phyloP scores from a whole-genome alignment of 2,797 vertebrate species.

The Eutrigla gurnardus region DNA sequence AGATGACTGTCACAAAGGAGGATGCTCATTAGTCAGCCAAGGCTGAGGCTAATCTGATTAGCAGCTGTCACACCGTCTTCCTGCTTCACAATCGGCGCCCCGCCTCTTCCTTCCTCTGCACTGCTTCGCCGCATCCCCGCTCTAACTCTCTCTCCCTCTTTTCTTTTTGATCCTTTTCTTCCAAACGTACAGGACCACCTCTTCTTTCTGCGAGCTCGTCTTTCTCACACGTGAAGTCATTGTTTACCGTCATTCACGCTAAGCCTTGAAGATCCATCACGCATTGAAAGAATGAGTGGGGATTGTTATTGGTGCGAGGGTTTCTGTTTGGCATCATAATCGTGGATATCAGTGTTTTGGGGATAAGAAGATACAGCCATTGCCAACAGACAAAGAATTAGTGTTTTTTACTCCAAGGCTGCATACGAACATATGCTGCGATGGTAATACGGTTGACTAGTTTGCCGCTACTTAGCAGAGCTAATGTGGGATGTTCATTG shows the following conservation, averaged over 20 bases:
- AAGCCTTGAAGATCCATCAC: constrained; percentile 10
- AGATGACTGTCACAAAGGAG: constrained; percentile 85
- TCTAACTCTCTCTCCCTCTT: constrained; percentile 40
- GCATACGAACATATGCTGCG: neutral
- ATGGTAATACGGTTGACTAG: constrained; percentile 10
- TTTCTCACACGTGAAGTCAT: constrained; percentile 20
- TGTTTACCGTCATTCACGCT: constrained; percentile 17
- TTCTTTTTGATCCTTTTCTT: constrained; percentile 21
- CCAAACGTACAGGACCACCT: constrained; percentile 37
- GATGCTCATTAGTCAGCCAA: constrained; percentile 86
- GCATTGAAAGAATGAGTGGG: neutral
- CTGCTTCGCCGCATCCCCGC: constrained; percentile 64
- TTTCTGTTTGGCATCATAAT: constrained; percentile 19
- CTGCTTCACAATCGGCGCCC: constrained; percentile 73
- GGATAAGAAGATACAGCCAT: neutral
- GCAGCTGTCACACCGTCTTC: constrained; percentile 84
- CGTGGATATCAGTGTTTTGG: neutral
- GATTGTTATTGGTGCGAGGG: constrained; percentile 4
- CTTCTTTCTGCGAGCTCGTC: constrained; percentile 39
- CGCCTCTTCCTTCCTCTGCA: constrained; percentile 56
- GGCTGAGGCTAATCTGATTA: constrained; percentile 87
- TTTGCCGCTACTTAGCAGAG: neutral
- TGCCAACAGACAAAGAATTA: neutral
- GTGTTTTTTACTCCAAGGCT: neutral
- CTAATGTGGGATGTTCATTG: constrained; percentile 2